Evolutionary conservation across 2,888 invertebrate species (phyloP).

Genomic region (Unio pictorum): DNA sequence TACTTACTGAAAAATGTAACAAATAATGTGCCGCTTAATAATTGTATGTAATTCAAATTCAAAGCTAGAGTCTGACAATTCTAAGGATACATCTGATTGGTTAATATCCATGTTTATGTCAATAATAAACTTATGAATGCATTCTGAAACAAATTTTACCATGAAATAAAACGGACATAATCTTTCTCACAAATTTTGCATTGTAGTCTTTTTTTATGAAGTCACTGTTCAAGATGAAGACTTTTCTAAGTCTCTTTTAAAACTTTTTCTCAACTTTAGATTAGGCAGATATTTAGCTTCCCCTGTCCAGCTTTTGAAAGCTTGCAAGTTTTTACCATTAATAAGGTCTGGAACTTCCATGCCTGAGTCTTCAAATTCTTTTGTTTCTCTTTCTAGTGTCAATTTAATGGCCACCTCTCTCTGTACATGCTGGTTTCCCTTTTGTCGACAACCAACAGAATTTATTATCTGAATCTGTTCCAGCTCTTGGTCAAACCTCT

Average conservation of each 20-base stretch:
- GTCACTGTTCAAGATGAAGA: too few relatives aligned
- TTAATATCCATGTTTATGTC: too few relatives aligned
- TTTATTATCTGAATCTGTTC: conserved; percentile 85
- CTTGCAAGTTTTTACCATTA: conserved; percentile 76
- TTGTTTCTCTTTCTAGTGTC: conserved; percentile 81
- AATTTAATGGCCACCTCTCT: conserved; percentile 85
- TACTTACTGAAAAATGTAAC: too few relatives aligned
- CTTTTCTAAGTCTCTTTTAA: conserved; percentile 14
- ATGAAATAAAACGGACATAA: too few relatives aligned
- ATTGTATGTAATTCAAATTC: too few relatives aligned
- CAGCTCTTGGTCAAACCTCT: conserved; percentile 83
- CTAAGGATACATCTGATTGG: too few relatives aligned
- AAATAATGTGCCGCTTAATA: too few relatives aligned
- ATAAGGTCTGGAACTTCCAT: conserved; percentile 84
- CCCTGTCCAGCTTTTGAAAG: conserved; percentile 72
- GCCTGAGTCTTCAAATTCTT: conserved; percentile 85
- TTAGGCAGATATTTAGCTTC: conserved; percentile 53
- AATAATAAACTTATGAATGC: too few relatives aligned
- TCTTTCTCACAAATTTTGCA: too few relatives aligned
- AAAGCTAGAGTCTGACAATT: too few relatives aligned
- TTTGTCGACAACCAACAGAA: conserved; percentile 81
- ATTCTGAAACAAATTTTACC: too few relatives aligned
- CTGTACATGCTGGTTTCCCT: conserved; percentile 83
- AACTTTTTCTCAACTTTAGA: conserved; percentile 53
- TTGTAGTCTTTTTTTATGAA: too few relatives aligned